Evolutionary conservation across 2,113 vertebrate genomes (phyloP).

Genomic region (Alethe diademata): DNA sequence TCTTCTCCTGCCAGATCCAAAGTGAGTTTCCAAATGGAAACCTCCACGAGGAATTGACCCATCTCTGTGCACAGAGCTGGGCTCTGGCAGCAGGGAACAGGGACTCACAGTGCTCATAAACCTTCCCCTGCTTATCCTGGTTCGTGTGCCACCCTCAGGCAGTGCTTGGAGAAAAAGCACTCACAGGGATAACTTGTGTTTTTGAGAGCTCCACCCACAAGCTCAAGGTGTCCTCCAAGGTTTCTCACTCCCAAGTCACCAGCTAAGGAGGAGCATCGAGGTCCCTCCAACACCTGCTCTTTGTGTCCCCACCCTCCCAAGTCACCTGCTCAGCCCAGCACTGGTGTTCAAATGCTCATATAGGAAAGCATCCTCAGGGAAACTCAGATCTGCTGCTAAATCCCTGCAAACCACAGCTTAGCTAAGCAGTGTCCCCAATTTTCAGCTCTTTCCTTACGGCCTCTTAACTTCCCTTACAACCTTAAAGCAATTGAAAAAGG

Average conservation of each 20-base stretch:
- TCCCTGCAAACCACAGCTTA: neutral
- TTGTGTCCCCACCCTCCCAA: neutral
- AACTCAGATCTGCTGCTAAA: neutral
- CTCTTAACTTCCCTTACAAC: neutral
- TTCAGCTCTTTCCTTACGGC: neutral
- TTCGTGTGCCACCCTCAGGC: neutral
- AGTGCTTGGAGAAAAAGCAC: neutral
- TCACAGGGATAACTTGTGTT: accelerated
- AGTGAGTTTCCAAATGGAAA: neutral
- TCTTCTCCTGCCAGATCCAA: neutral
- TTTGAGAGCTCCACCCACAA: neutral
- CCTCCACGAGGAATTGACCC: accelerated
- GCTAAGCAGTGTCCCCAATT: neutral
- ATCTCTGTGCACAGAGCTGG: accelerated
- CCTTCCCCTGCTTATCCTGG: neutral
- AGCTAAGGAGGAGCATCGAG: neutral
- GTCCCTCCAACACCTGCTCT: neutral
- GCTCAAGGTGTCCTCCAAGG: neutral
- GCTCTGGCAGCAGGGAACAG: neutral
- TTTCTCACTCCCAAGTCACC: neutral
- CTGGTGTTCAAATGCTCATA: neutral
- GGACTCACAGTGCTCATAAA: neutral
- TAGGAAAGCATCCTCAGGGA: accelerated
- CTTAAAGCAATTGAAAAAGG: neutral
- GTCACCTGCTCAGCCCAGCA: neutral